phyloP scores from a whole-genome alignment of 2,113 vertebrate genomes.

The Planiliza haematocheilus region DNA sequence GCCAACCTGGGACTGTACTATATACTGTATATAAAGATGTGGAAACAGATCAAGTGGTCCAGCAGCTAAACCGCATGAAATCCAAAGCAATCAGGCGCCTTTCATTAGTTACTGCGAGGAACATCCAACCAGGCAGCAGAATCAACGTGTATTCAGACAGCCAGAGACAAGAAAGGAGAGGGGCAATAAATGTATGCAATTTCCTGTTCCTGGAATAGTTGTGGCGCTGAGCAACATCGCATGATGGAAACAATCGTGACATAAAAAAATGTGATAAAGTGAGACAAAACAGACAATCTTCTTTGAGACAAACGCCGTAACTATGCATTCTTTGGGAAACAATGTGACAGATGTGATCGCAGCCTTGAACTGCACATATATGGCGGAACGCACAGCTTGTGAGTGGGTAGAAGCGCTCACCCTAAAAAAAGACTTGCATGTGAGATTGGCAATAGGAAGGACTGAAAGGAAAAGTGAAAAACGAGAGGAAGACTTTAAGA shows the following conservation, averaged over 20 bases:
- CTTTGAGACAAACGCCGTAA: slow-evolving; percentile 27
- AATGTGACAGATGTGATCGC: slow-evolving; percentile 71
- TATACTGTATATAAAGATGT: slow-evolving; percentile 33
- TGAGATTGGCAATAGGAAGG: slow-evolving; percentile 55
- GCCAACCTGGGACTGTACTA: slow-evolving; percentile 18
- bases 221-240: slow-evolving; percentile 31
- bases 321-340: slow-evolving; percentile 37
- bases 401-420: slow-evolving; percentile 75
- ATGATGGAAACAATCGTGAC: slow-evolving; percentile 44
- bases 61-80: slow-evolving; percentile 52
- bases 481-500: slow-evolving; percentile 50
- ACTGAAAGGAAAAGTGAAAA: slow-evolving; percentile 47
- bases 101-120: slow-evolving; percentile 54
- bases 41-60: slow-evolving; percentile 40
- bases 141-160: slow-evolving; percentile 61
- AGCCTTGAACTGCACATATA: slow-evolving; percentile 55
- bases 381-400: slow-evolving; percentile 72
- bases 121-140: slow-evolving; percentile 42
- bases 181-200: slow-evolving; percentile 39
- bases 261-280: slow-evolving; percentile 26
- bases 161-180: slow-evolving; percentile 31
- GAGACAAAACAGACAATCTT: background rate
- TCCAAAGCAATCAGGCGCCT: slow-evolving; percentile 68
- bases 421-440: slow-evolving; percentile 67
- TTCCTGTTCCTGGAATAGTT: slow-evolving; percentile 40